phyloP scores from a whole-genome alignment of 2,113 vertebrate species.

The Rutilus rutilus region DNA sequence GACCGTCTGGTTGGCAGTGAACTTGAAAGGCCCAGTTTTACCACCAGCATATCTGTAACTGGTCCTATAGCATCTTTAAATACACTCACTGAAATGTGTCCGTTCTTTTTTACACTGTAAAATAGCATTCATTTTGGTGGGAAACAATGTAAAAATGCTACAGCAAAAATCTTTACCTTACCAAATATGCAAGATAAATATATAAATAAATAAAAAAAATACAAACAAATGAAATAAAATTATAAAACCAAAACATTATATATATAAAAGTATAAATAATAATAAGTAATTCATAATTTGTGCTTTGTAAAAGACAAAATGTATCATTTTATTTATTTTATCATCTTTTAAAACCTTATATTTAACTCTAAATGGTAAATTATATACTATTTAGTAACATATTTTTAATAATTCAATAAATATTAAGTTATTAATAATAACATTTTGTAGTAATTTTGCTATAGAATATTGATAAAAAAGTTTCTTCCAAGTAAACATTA shows the following conservation, averaged over 20 bases:
- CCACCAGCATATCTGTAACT: neutral
- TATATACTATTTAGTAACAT: too few species aligned
- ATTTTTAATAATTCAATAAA: neutral
- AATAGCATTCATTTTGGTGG: neutral
- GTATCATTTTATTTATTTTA: neutral
- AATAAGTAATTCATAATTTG: neutral
- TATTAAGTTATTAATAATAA: neutral
- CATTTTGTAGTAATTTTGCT: neutral
- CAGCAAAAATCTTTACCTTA: neutral
- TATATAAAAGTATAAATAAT: neutral
- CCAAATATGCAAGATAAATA: neutral
- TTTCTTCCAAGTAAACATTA: neutral
- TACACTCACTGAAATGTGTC: neutral
- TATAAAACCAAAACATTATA: too few species aligned
- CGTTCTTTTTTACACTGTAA: neutral
- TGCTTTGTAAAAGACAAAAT: neutral
- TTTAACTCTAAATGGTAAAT: neutral
- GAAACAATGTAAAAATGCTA: neutral
- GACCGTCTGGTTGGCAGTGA: constrained; percentile 4
- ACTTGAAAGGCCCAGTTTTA: constrained; percentile 8
- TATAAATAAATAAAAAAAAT: too few species aligned
- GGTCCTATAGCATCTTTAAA: neutral
- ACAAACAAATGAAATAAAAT: too few species aligned
- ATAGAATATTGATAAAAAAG: neutral
- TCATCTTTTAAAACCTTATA: neutral